phyloP scores from a whole-genome alignment of 2,888 invertebrate species.

The Eilema griseolum region DNA sequence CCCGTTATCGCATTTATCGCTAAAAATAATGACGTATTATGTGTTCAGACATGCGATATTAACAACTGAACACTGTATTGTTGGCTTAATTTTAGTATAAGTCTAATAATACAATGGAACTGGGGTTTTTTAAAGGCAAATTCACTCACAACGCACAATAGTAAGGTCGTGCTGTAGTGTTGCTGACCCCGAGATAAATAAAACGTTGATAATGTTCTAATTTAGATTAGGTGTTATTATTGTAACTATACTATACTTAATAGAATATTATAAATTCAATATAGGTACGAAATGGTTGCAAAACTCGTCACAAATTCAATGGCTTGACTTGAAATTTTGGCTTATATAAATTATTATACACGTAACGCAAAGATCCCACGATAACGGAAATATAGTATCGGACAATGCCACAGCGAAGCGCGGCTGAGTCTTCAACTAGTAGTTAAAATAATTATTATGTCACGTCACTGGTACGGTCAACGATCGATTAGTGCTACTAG shows the following conservation, averaged over 20 bases:
- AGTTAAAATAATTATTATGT: background rate
- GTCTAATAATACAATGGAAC: constrained; percentile 3
- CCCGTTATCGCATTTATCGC: constrained; percentile 23
- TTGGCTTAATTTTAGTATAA: background rate
- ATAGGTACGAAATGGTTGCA: background rate
- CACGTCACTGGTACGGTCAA: background rate
- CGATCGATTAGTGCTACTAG: background rate
- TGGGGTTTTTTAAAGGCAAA: background rate
- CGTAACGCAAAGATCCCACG: background rate
- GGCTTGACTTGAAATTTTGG: background rate
- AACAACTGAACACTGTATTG: constrained; percentile 6
- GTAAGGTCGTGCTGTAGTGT: background rate
- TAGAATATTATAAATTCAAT: background rate
- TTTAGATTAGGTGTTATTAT: background rate
- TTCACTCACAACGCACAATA: background rate
- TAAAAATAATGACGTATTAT: constrained; percentile 16
- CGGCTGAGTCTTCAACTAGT: background rate
- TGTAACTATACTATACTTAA: background rate
- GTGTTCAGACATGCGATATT: background rate
- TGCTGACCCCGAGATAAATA: background rate
- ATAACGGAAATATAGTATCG: background rate
- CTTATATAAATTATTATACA: background rate
- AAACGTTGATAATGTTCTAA: background rate
- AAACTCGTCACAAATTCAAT: background rate
- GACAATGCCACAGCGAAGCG: background rate